phyloP scores from a whole-genome alignment of 2,888 invertebrate genomes.

The Pseudoips prasinana region DNA sequence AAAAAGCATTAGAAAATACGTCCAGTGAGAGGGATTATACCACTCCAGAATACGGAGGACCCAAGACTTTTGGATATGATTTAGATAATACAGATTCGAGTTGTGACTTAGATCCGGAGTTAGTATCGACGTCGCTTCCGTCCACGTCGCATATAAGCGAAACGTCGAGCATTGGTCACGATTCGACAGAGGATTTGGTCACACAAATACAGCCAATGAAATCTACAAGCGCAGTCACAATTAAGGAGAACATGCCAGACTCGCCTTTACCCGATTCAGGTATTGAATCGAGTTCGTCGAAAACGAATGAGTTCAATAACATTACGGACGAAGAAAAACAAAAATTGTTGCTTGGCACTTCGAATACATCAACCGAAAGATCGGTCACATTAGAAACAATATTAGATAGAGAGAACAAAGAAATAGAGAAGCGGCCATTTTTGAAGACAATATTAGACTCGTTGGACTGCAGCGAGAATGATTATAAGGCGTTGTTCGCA shows the following conservation, averaged over 20 bases:
- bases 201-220: constrained; percentile 61
- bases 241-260: constrained; percentile 71
- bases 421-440: constrained; percentile 87
- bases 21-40: constrained; percentile 73
- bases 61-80: constrained; percentile 64
- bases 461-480: constrained; percentile 94
- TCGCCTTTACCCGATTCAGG: constrained; percentile 75
- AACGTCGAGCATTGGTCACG: constrained; percentile 70
- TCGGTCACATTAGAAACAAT: constrained; percentile 51
- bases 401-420: constrained; percentile 61
- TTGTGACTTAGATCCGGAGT: constrained; percentile 75
- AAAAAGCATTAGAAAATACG: constrained; percentile 85
- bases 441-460: constrained; percentile 94
- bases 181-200: constrained; percentile 74
- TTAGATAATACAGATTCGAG: constrained; percentile 66
- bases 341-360: constrained; percentile 63
- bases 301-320: constrained; percentile 83
- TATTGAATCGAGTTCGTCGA: constrained; percentile 63
- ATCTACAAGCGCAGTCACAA: constrained; percentile 27
- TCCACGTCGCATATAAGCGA: constrained; percentile 79
- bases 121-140: constrained; percentile 74
- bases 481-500: constrained; percentile 95
- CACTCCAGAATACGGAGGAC: constrained; percentile 65
- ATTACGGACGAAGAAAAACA: constrained; percentile 97
- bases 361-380: constrained; percentile 44